Conservation (phyloP, 2,797 vertebrate species). For the Sebastes goodei region DNA sequence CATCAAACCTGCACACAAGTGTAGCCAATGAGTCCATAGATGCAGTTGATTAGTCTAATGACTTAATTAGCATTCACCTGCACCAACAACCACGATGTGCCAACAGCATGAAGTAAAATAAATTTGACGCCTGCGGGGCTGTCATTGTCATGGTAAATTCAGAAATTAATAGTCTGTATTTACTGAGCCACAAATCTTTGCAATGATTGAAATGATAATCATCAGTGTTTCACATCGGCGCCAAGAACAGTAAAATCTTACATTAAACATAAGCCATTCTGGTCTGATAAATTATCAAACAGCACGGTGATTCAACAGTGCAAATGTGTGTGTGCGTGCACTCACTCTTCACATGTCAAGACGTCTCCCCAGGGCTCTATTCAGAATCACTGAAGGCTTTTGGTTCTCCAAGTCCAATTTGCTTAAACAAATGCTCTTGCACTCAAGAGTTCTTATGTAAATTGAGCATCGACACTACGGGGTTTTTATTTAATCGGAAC, state of each 20-base stretch:
- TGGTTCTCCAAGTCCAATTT: conserved; percentile 58
- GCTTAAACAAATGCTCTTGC: conserved; percentile 62
- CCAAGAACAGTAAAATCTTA: background rate
- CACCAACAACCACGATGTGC: conserved; percentile 5
- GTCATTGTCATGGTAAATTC: conserved; percentile 25
- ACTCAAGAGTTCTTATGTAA: conserved; percentile 60
- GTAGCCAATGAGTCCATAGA: conserved; percentile 1
- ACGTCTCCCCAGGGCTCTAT: conserved; percentile 26
- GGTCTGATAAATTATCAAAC: conserved; percentile 12
- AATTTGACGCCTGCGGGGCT: conserved; percentile 8
- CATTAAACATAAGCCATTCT: background rate
- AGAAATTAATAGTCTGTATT: conserved; percentile 26
- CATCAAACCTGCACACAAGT: background rate
- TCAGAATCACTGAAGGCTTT: conserved; percentile 43
- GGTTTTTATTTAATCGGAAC: conserved; percentile 48
- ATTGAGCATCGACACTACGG: conserved; percentile 42
- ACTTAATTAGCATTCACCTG: conserved; percentile 43
- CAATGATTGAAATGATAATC: conserved; percentile 39
- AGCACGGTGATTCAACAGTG: background rate
- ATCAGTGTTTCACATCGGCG: conserved; percentile 20
- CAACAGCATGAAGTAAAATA: conserved; percentile 16
- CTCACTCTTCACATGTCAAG: conserved; percentile 22
- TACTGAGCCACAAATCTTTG: conserved; percentile 16
- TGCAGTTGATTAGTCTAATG: conserved; percentile 28
- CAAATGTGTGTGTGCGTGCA: background rate